Percentiles rank a stretch among this genome's conserved stretches.
Conservation (phyloP, 2,888 invertebrate genomes). For the Epinotia ramella region DNA sequence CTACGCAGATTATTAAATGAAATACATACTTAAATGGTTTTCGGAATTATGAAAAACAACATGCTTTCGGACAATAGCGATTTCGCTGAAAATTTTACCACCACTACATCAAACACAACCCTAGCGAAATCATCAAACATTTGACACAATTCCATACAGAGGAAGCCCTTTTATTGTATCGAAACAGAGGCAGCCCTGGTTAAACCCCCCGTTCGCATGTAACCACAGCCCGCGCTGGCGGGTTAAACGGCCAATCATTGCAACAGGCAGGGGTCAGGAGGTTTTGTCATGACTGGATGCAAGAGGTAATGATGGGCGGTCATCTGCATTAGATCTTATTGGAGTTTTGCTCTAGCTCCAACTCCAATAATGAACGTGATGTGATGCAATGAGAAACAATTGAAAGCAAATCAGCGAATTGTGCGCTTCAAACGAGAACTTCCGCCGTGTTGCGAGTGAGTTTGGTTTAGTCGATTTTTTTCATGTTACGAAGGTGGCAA, state of each 20-base stretch:
- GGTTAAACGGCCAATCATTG: constrained; percentile 23
- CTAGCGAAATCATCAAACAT: not conserved
- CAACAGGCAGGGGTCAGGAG: constrained; percentile 7
- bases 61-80: not conserved
- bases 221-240: constrained; percentile 4
- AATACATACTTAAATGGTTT: too few relatives aligned
- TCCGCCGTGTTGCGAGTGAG: too few relatives aligned
- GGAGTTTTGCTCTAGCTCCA: not conserved
- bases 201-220: not conserved
- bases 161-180: too few relatives aligned
- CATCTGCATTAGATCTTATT: constrained; percentile 21
- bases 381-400: constrained; percentile 14
- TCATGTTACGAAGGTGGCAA: too few relatives aligned
- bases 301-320: constrained; percentile 16
- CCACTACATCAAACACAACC: not conserved
- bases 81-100: not conserved
- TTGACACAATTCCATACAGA: not conserved
- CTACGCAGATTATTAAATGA: too few relatives aligned
- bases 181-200: not conserved
- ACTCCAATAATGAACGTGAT: not conserved
- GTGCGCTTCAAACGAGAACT: not conserved
- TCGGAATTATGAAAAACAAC: too few relatives aligned
- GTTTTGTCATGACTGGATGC: constrained; percentile 13
- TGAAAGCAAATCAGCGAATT: not conserved
- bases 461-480: too few relatives aligned